These are phyloP conservation scores for Ceriagrion tenellum DNA, from an alignment of 2,888 invertebrate genomes.

Conservation along the genomic window DNA sequence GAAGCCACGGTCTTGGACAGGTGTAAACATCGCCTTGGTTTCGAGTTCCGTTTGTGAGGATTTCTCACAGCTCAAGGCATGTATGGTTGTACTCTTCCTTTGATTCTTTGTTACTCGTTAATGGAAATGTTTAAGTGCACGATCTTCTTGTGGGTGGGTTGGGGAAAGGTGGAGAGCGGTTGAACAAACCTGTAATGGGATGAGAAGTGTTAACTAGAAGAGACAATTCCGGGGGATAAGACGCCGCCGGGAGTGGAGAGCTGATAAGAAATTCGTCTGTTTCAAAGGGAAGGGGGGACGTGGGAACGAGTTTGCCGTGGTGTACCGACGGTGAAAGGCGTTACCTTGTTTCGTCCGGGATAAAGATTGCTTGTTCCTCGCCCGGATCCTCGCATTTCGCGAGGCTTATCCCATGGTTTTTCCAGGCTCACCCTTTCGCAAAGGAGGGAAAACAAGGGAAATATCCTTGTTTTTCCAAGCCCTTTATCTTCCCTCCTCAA, in stretches of 20 bases:
- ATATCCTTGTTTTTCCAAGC: background rate
- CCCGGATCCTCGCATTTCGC: background rate
- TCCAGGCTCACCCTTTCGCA: background rate
- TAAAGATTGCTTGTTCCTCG: background rate
- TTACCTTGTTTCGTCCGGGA: background rate
- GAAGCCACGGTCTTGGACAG: too few species aligned
- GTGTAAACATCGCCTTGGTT: too few species aligned
- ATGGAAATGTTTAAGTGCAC: too few species aligned
- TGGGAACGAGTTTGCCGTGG: background rate
- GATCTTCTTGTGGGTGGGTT: background rate
- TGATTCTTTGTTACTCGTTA: too few species aligned
- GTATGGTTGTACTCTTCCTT: too few species aligned
- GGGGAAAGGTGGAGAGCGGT: background rate
- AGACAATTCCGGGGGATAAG: conserved; percentile 11
- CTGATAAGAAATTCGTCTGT: background rate
- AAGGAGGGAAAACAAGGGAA: background rate
- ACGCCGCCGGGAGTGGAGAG: background rate
- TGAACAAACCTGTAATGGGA: background rate
- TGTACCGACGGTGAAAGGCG: background rate
- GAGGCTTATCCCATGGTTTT: background rate
- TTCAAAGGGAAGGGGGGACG: background rate
- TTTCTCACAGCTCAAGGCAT: too few species aligned
- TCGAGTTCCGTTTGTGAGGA: too few species aligned
- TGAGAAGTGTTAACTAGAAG: background rate
- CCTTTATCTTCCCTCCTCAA: background rate